These are phyloP conservation scores for Frankliniella fusca DNA, from an alignment of 2,888 invertebrate genomes.

Conservation along the genomic window DNA sequence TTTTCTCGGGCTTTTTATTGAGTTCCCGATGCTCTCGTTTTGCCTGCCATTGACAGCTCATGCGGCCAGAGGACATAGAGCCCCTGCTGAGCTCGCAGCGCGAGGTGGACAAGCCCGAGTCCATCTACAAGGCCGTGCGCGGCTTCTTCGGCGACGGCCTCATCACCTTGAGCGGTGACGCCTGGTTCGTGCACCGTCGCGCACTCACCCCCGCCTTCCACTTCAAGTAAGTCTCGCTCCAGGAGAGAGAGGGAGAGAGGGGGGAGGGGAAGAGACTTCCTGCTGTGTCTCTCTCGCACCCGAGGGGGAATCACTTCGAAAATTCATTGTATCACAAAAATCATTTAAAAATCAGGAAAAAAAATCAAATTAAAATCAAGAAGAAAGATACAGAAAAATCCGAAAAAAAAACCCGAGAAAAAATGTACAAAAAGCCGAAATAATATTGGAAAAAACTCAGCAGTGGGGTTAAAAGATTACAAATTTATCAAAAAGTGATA, in stretches of 20 bases:
- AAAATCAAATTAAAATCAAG: no score
- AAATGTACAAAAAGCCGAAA: no score
- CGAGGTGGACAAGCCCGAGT: background rate
- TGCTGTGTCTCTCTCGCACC: no score
- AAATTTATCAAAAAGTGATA: no score
- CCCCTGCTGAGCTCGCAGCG: background rate
- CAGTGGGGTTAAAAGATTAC: no score
- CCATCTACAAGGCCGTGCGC: background rate
- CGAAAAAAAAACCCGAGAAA: no score
- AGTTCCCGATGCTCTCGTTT: background rate
- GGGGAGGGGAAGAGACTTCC: background rate
- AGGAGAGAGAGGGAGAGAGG: background rate
- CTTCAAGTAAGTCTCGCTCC: background rate
- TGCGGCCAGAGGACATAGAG: background rate
- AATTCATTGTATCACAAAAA: no score
- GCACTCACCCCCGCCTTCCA: slow-evolving; percentile 17
- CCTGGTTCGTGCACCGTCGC: background rate
- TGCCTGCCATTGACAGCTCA: background rate
- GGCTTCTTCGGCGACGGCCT: background rate
- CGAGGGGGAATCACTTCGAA: no score
- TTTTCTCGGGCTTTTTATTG: background rate
- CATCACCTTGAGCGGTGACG: background rate
- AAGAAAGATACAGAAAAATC: no score
- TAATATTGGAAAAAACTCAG: no score
- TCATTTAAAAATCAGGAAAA: no score